Evolutionary conservation across 1,140 invertebrate species (phyloP), one percentile per base, ranked within the genome.

Genomic region (Musca vetustissima): DNA sequence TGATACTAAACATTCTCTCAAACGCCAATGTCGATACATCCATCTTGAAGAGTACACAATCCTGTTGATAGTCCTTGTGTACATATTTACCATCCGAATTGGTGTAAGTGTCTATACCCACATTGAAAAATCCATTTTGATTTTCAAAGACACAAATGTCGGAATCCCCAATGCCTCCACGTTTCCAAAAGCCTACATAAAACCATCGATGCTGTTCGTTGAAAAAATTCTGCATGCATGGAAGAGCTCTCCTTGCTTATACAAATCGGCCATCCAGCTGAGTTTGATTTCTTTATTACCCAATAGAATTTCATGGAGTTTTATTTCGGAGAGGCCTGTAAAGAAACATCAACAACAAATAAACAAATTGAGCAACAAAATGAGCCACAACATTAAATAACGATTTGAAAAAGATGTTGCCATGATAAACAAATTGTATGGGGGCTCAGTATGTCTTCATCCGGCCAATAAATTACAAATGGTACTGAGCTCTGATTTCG

Each of bases 111-210:
- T 97, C 94, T 64, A 78, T 80, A 0, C 78, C 77, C 43, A 77
- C 75, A 71, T 82, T 80, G 48, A 82, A 79, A 66, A 80, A 78
- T 1, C 79, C 76, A 55, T 83, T 80, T 68, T 82, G 77, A 50
- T 79, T 78, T 71, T 83, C 85, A 92, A 95, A 85, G 13, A 98
- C 80, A 74, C 94, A 96, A 70, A 94, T 89, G 85, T 98, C 96
- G 1, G 94, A 92, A 49, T 89, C 88, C 28, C 86, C 86, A 0
- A 88, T 67, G 48, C 91, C 86, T 4, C 96, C 97, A 72, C 94
- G 90, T 77, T 96, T 89, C 0, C 96, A 98, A 84, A 98, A 98
- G 36, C 97, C 97, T 59, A 97, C 75, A 2, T 93, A 92, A 71
- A 97, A 89, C 93, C 93, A 96, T 21, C 84, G 84, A 69, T 80